A percentile compares a stretch with the other conserved stretches of the same genome.
phyloP scores from a whole-genome alignment of 1,140 invertebrate genomes.

The Pseudomyrmex cubaensis region DNA sequence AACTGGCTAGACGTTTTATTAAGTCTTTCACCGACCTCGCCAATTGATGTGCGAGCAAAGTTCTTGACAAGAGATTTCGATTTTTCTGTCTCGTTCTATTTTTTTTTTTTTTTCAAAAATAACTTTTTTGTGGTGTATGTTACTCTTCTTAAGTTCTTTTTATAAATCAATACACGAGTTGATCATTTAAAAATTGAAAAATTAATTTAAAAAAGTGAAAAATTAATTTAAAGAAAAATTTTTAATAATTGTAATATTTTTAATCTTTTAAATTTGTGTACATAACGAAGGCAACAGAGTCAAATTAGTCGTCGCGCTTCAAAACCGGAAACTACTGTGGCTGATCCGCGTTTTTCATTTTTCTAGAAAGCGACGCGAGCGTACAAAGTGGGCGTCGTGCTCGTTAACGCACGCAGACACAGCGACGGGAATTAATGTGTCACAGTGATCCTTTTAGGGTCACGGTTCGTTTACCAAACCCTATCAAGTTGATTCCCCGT shows the following conservation, averaged over 20 bases:
- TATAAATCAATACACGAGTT: too few species aligned
- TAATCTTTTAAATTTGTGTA: constrained; percentile 1
- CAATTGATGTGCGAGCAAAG: not conserved
- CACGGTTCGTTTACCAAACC: constrained; percentile 59
- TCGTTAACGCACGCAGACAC: constrained; percentile 42
- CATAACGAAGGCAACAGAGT: not conserved
- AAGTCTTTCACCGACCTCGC: constrained; percentile 13
- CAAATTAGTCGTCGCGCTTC: not conserved
- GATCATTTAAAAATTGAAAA: not conserved
- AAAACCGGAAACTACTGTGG: constrained; percentile 30
- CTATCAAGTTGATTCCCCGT: constrained; percentile 46
- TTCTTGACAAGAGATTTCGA: not conserved
- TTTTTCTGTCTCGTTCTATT: not conserved
- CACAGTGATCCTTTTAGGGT: constrained; percentile 39
- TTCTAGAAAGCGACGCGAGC: constrained; percentile 12
- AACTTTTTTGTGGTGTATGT: not conserved
- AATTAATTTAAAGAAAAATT: not conserved
- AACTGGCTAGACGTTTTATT: constrained; percentile 5
- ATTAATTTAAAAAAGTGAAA: not conserved
- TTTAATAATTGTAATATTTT: constrained; percentile 12
- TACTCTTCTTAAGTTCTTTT: not conserved
- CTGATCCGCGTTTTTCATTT: constrained; percentile 30
- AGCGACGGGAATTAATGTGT: constrained; percentile 51
- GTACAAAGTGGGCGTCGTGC: constrained; percentile 36
- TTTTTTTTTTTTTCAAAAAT: constrained; percentile 12